A percentile compares a stretch with the other conserved stretches of the same genome.
Conservation (phyloP, 2,113 vertebrate species). For the Poicephalus gulielmi region DNA sequence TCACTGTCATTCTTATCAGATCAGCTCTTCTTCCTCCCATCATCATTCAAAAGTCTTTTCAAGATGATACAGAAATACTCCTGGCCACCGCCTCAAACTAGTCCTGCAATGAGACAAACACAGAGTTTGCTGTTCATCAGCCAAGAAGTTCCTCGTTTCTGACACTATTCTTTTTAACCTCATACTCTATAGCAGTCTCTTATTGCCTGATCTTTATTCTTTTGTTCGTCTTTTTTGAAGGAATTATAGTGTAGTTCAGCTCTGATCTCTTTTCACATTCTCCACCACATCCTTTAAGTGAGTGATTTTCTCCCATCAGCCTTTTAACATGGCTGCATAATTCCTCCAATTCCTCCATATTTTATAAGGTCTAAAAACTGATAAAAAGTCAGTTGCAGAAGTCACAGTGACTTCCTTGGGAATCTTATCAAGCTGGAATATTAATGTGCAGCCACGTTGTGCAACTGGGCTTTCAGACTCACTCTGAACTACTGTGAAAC, state of each 20-base stretch:
- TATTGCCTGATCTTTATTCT: neutral
- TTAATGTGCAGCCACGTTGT: neutral
- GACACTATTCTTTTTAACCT: neutral
- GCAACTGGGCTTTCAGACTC: neutral
- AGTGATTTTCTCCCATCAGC: neutral
- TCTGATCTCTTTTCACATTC: neutral
- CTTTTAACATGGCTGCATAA: neutral
- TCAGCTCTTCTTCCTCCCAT: neutral
- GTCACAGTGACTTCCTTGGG: neutral
- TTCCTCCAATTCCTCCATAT: neutral
- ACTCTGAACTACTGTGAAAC: neutral
- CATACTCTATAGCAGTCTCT: neutral
- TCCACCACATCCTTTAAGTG: neutral
- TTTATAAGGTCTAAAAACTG: neutral
- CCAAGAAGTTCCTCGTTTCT: neutral
- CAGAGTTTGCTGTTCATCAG: neutral
- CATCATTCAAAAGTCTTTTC: neutral
- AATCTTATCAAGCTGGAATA: neutral
- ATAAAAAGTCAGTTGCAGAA: neutral
- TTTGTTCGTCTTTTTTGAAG: neutral
- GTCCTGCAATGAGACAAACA: neutral
- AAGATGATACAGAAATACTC: neutral
- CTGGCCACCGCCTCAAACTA: neutral
- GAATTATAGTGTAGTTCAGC: neutral
- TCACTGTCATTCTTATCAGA: neutral